Base-by-base conservation (phyloP, 2,113 vertebrate genomes). In the Dipodomys merriami region DNA sequence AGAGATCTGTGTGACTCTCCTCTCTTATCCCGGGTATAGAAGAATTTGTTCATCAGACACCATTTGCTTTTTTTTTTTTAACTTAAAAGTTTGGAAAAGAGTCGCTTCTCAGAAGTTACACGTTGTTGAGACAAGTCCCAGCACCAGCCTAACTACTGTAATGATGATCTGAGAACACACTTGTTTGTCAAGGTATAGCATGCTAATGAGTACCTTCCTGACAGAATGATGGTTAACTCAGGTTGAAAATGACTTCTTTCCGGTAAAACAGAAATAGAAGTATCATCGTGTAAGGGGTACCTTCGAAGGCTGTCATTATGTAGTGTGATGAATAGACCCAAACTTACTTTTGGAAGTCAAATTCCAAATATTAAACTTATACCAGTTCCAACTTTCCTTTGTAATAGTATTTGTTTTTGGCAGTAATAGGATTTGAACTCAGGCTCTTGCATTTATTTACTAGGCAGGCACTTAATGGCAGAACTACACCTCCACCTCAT, bases 141-240 rank as follows among this genome's bases (percentile, higher is more conserved):
- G 72, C 3, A 0, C 30, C 33, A 84, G 71, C 3, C 71, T 22
- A 35, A 49, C n/a, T 29, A 46, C 68, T 84, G 0, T 81, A 22
- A 44, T 33, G 46, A 83, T 83, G 67, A 83, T 77, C 65, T 64
- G 33, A 69, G 49, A 27, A 15, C 57, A 88, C 44, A 68, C 15
- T 74, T 69, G 49, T 65, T 33, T 71, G 30, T 77, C 74, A 91
- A 64, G 29, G 11, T 68, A 10, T 23, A 30, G 69, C 22, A 57
- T 57, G 27, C 33, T 68, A 83, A 77, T 2, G 6, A 57, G 69
- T 22, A 2, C 72, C 29, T 72, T 93, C 25, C 18, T 33, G 27
- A 88, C 33, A 86, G 82, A 84, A 88, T 60, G 71, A 69, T 76
- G 46, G 86, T 96, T 82, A 44, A 18, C 1, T 78, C 22, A 20